Evolutionary conservation across 2,888 invertebrate species (phyloP).

Genomic region (Seira ritae): DNA sequence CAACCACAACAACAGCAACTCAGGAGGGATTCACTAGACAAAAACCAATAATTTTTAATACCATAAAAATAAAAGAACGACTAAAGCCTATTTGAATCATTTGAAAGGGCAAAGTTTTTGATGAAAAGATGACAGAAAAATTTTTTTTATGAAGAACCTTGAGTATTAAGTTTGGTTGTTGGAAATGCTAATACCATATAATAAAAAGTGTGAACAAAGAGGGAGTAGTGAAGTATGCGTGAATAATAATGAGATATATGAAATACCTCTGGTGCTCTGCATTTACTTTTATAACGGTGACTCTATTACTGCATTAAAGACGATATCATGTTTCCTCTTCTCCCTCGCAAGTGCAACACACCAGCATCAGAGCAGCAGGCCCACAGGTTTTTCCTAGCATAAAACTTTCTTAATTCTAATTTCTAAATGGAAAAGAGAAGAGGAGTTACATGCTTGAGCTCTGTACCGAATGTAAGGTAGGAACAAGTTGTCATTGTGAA

Average conservation of each 20-base stretch:
- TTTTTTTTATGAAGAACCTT: conserved; percentile 7
- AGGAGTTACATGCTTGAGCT: neutral
- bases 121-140: conserved; percentile 43
- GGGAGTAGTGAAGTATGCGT: neutral
- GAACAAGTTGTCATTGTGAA: conserved; percentile 7
- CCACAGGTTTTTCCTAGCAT: neutral
- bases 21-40: conserved; percentile 50
- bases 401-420: too few species aligned
- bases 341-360: neutral
- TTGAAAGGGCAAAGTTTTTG: neutral
- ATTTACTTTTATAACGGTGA: neutral
- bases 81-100: neutral
- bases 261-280: neutral
- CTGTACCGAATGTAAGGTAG: neutral
- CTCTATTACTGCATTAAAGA: conserved; percentile 52
- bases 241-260: conserved; percentile 4
- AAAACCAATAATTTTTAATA: conserved; percentile 56
- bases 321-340: conserved; percentile 32
- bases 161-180: neutral
- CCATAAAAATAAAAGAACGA: conserved; percentile 32
- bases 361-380: neutral
- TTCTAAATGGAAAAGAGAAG: too few species aligned
- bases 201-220: conserved; percentile 6
- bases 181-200: neutral
- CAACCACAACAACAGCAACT: conserved; percentile 48